phyloP scores from a whole-genome alignment of 1,140 invertebrate genomes.

The Macrotrachela quadricornifera region DNA sequence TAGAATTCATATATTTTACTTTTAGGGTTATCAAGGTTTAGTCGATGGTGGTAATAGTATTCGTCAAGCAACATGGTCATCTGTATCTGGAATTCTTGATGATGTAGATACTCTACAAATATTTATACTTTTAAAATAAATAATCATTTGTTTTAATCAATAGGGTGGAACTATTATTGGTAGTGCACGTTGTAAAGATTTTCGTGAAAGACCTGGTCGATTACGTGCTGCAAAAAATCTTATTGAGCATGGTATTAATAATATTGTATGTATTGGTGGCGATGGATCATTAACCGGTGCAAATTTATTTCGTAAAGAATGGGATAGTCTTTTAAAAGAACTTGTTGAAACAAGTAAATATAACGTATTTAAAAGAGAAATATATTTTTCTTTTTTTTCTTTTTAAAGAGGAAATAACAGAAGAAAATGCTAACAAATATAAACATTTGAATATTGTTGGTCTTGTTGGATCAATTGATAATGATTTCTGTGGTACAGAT shows the following conservation, averaged over 20 bases:
- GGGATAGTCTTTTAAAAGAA: slow-evolving; percentile 55
- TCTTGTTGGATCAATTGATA: slow-evolving; percentile 96
- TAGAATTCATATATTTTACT: neutral
- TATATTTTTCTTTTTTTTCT: no score
- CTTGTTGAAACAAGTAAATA: slow-evolving; percentile 36
- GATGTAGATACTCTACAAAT: slow-evolving; percentile 36
- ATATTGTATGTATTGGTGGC: slow-evolving; percentile 91
- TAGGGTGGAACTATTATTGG: slow-evolving; percentile 93
- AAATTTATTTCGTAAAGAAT: slow-evolving; percentile 74
- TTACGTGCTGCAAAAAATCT: slow-evolving; percentile 78
- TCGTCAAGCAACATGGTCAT: slow-evolving; percentile 79
- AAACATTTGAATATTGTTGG: slow-evolving; percentile 73
- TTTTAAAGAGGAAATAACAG: slow-evolving; percentile 43
- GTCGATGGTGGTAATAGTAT: slow-evolving; percentile 89
- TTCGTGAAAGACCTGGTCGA: slow-evolving; percentile 59
- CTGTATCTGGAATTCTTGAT: slow-evolving; percentile 93
- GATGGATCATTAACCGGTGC: slow-evolving; percentile 95
- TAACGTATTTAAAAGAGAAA: no score
- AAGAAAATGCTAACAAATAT: slow-evolving; percentile 51
- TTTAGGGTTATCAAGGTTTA: slow-evolving; percentile 84
- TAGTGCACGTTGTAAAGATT: slow-evolving; percentile 79
- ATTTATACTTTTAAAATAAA: neutral
- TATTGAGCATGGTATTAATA: slow-evolving; percentile 63
- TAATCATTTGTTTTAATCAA: neutral
- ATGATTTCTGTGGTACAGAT: slow-evolving; percentile 96